phyloP scores from a whole-genome alignment of 1,140 invertebrate genomes.

The Forficula auricularia region DNA sequence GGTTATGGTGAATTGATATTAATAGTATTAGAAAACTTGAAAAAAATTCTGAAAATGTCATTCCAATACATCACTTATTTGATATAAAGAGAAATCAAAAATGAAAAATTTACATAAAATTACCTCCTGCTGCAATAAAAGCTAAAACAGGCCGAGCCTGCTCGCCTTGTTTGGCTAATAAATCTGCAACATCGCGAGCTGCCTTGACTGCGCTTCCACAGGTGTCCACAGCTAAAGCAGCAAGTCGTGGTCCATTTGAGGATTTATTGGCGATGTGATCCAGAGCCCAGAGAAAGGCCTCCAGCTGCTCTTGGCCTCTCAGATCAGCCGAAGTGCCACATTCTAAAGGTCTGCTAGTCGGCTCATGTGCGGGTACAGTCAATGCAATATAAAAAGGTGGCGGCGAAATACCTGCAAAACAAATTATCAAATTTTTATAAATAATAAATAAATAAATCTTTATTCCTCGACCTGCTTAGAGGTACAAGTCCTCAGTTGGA shows the following conservation, averaged over 20 bases:
- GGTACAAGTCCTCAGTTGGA: too few species aligned
- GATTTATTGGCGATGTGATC: not conserved
- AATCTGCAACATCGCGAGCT: constrained; percentile 17
- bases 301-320: constrained; percentile 16
- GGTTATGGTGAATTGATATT: too few species aligned
- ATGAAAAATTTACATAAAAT: not conserved
- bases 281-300: constrained; percentile 18
- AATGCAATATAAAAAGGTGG: constrained; percentile 18
- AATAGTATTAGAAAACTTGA: too few species aligned
- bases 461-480: too few species aligned
- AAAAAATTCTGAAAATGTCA: too few species aligned
- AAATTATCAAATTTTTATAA: too few species aligned
- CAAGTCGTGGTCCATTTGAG: not conserved
- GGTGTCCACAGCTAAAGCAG: constrained; percentile 13
- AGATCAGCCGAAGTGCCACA: constrained; percentile 15
- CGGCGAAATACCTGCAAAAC: too few species aligned
- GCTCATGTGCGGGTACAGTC: constrained; percentile 17
- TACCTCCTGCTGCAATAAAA: constrained; percentile 6
- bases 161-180: constrained; percentile 8
- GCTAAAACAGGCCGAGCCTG: not conserved
- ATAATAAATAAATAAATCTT: too few species aligned
- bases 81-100: too few species aligned
- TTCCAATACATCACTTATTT: too few species aligned
- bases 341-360: constrained; percentile 14
- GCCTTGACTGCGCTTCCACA: constrained; percentile 12